Evolutionary conservation across 53 echinoderm and acorn worm genomes (phyloP), one percentile per base, ranked within the genome.

Genomic region (Zoroaster sp.): DNA sequence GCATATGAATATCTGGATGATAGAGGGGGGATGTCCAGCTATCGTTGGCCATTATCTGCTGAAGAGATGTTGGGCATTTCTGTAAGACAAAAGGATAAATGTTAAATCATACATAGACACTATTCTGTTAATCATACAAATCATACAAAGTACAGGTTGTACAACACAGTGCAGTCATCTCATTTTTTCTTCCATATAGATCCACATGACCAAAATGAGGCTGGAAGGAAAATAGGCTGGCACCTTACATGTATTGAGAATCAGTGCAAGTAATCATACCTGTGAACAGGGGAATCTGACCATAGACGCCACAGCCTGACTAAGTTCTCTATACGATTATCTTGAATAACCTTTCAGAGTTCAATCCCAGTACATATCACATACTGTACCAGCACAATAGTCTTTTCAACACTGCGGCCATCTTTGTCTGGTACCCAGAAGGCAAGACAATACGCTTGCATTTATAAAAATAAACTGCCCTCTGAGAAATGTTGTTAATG

Each of bases 11-110:
- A 32, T 89, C 33, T 0, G 93, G 88, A 32, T 52, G 71, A 71
- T 76, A 89, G 20, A 45, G 13, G 7, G 36, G 42, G 3, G 87
- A 67, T 15, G 88, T 37, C 93, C 93, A 92, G 51, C 75, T 46
- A 49, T 83, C 43, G 51, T 77, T 83, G 66, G 21, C 28, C 86
- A 92, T 40, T 54, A 77, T 92, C 15, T 89, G 37, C 45, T 92
- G 93, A 10, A 92, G 74, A 7, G 93, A 88, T 1, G 71, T 85
- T 25, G 83, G 76, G 82, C 93, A 92, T 66, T 68, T 77, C 93
- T 92, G 87, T 12, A 34, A 66, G 11, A 66, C 32, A 34, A 34
- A 12, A 69, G 32, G 35, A 35, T 34, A 5, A 10, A 35, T 11
- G 13, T 34, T 20, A 68, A 32, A 15, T 34, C 15, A 32, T 15